These are phyloP conservation scores for Drosophila yakuba DNA, from an alignment of 1,140 invertebrate genomes.

Conservation along the genomic window DNA sequence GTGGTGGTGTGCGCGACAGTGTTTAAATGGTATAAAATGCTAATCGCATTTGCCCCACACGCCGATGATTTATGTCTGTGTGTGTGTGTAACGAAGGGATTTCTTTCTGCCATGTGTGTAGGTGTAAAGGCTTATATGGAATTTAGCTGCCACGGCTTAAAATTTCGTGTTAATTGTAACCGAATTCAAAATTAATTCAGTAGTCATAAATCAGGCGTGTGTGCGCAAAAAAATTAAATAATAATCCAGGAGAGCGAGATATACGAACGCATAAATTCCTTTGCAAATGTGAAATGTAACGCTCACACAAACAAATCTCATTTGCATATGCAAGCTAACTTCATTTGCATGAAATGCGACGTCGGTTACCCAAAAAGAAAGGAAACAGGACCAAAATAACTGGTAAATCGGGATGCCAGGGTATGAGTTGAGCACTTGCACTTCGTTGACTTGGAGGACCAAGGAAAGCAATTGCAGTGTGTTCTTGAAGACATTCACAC, in stretches of 20 bases:
- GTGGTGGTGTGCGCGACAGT: slow-evolving; percentile 35
- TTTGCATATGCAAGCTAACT: slow-evolving; percentile 70
- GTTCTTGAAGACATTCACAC: slow-evolving; percentile 26
- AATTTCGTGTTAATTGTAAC: slow-evolving; percentile 68
- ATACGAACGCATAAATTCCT: slow-evolving; percentile 26
- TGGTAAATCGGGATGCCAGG: background rate
- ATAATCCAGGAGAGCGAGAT: slow-evolving; percentile 7
- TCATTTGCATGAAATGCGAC: slow-evolving; percentile 73
- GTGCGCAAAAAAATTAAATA: slow-evolving; percentile 3
- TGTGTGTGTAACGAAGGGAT: slow-evolving; percentile 18
- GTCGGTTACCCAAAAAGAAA: slow-evolving; percentile 25
- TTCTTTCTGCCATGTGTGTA: slow-evolving; percentile 11
- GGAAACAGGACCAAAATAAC: slow-evolving; percentile 3
- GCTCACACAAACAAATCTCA: slow-evolving; percentile 26
- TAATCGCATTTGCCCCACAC: slow-evolving; percentile 76
- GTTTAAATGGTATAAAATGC: slow-evolving; percentile 79
- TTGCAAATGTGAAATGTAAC: slow-evolving; percentile 37
- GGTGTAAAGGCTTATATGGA: slow-evolving; percentile 19
- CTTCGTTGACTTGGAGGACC: slow-evolving; percentile 23
- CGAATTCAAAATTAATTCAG: slow-evolving; percentile 71
- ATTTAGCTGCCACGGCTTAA: slow-evolving; percentile 30
- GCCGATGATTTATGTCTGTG: slow-evolving; percentile 47
- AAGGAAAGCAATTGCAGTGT: background rate
- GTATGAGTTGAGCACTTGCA: slow-evolving; percentile 4
- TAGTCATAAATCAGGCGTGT: slow-evolving; percentile 62